Percentiles rank a stretch among this genome's conserved stretches.
phyloP scores from a whole-genome alignment of 1,140 invertebrate species.

The Leptinotarsa undecemlineata region DNA sequence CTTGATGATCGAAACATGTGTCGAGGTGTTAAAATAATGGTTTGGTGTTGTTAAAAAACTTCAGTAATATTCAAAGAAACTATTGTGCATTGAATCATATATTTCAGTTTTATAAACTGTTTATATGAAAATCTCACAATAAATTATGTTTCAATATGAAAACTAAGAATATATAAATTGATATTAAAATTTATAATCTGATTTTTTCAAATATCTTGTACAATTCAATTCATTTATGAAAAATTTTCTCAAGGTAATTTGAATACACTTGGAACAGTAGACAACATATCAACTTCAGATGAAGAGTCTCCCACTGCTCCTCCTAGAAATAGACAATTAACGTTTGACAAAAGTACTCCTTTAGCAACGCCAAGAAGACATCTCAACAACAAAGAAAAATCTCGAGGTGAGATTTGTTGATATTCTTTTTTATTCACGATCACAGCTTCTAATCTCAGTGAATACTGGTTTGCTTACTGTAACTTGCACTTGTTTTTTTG shows the following conservation, averaged over 20 bases:
- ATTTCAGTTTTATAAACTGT: too few species aligned
- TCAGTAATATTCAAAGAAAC: too few species aligned
- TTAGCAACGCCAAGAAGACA: constrained; percentile 49
- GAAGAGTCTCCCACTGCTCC: constrained; percentile 57
- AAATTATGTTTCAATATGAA: too few species aligned
- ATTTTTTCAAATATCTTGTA: not conserved
- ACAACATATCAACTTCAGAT: constrained; percentile 70
- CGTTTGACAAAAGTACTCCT: constrained; percentile 54
- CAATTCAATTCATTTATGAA: not conserved
- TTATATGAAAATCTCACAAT: too few species aligned
- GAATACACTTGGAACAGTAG: constrained; percentile 68
- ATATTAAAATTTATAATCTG: not conserved
- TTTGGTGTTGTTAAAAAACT: too few species aligned
- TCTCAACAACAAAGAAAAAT: constrained; percentile 47
- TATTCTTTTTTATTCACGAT: not conserved
- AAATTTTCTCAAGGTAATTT: constrained; percentile 60
- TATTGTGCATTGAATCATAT: too few species aligned
- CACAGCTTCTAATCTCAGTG: too few species aligned
- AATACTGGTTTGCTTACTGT: constrained; percentile 10
- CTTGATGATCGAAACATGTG: too few species aligned
- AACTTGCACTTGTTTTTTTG: constrained; percentile 31
- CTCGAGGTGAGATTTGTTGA: constrained; percentile 35
- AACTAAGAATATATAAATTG: not conserved
- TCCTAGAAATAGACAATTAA: constrained; percentile 58
- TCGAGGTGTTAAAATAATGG: too few species aligned